Conservation (phyloP, 2,113 vertebrate genomes). For the Elachura formosa region DNA sequence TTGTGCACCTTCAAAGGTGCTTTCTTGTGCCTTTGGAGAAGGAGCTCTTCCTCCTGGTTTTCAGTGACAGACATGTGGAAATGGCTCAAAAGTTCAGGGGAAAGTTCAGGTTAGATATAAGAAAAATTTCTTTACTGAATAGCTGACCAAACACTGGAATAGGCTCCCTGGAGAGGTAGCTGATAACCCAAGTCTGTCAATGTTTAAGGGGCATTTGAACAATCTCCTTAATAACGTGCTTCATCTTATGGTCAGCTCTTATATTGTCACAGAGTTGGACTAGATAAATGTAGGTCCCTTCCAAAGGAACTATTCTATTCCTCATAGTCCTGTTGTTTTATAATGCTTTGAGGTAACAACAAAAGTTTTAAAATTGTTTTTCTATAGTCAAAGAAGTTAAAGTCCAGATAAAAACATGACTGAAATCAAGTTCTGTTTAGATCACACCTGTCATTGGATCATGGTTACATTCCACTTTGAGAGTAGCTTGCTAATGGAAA, state of each 20-base stretch:
- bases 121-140: not conserved
- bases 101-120: not conserved
- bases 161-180: not conserved
- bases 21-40: not conserved
- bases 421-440: not conserved
- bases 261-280: not conserved
- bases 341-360: not conserved
- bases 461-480: not conserved
- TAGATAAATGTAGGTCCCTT: not conserved
- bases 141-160: not conserved
- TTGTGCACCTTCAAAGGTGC: not conserved
- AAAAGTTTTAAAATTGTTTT: not conserved
- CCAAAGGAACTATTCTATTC: not conserved
- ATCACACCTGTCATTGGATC: not conserved
- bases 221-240: rapidly evolving
- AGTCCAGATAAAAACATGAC: not conserved
- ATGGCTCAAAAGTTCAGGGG: not conserved
- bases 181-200: not conserved
- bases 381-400: not conserved
- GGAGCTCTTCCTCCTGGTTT: not conserved
- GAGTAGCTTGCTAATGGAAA: not conserved
- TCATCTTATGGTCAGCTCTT: not conserved
- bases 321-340: not conserved
- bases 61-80: not conserved
- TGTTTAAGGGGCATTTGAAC: not conserved